Evolutionary conservation across 1,140 invertebrate genomes (phyloP).

Genomic region (Platyscapa corneri): DNA sequence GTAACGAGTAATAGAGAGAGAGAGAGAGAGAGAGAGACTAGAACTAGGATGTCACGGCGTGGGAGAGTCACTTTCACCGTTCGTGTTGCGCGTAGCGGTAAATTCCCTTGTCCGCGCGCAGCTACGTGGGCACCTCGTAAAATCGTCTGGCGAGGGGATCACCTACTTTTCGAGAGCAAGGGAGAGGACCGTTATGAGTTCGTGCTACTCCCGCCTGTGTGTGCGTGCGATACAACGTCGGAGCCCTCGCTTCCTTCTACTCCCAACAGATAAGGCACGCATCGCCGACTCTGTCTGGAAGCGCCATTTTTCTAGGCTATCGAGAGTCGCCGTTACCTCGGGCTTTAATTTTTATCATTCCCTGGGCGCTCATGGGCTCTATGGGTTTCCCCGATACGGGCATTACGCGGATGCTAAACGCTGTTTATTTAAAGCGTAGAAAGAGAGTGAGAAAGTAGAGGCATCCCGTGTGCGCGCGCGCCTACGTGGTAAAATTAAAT

Average conservation of each 20-base stretch:
- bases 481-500: neutral
- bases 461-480: too few relatives aligned
- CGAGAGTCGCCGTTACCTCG: too few relatives aligned
- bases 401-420: too few relatives aligned
- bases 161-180: constrained; percentile 51
- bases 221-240: neutral
- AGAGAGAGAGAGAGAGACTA: constrained; percentile 46
- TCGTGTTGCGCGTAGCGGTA: constrained; percentile 62
- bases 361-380: neutral
- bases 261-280: neutral
- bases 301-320: too few relatives aligned
- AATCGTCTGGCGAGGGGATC: constrained; percentile 53
- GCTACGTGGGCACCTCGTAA: constrained; percentile 50
- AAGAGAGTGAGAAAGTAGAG: too few relatives aligned
- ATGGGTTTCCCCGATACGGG: too few relatives aligned
- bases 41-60: constrained; percentile 71
- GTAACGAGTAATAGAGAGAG: neutral
- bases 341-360: neutral
- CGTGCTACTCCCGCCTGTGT: neutral
- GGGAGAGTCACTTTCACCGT: constrained; percentile 75
- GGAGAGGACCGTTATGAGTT: neutral
- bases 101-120: constrained; percentile 58
- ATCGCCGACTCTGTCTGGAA: too few relatives aligned
- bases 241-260: neutral
- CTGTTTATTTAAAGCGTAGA: too few relatives aligned